Evolutionary conservation across 2,888 invertebrate genomes (phyloP), one percentile per base, ranked within the genome.

Genomic region (Pteria penguin): DNA sequence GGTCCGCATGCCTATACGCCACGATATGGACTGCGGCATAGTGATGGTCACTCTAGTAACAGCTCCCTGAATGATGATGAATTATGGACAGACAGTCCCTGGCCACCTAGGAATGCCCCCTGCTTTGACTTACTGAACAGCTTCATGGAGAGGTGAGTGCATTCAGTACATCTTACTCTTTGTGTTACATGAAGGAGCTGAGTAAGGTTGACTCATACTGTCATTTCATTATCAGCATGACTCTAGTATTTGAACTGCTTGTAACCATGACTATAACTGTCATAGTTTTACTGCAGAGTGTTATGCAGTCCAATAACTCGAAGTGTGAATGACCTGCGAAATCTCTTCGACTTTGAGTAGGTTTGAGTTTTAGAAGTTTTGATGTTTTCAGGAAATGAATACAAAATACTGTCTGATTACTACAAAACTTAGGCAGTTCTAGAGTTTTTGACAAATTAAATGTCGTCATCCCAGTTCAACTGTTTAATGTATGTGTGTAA

Each of bases 21-120:
- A 0, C 80, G 85, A 29, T 90, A 90, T 72, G 89, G 90, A 5
- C 74, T 88, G 58, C 72, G 86, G 4, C 81, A 82, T 27, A 75
- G 80, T 27, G 88, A 88, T 26, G 80, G 82, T 0, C 78, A 84
- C n/a, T 81, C 84, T 11, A 86, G 84, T 75, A 82, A 76, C 54
- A 83, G 87, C 22, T 84, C 87, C 2, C 62, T 84, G 18, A 82
- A 80, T 63, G 90, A 90, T 32, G 89, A 90, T 60, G 89, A 90
- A 60, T 80, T 92, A 32, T 87, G 87, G 86, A 87, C 85, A 31
- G 89, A 92, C 77, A 91, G 90, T 74, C 90, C 90, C 1, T 92
- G 92, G 92, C 92, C 92, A 11, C 87, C 90, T 1, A 85, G 92
- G 54, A 92, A 92, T 82, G 91, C 91, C 22, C 86, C 89, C 4